Evolutionary conservation across 2,797 vertebrate genomes (phyloP), one percentile per base, ranked within the genome.

Genomic region (Pseudotriccus pelzelni): DNA sequence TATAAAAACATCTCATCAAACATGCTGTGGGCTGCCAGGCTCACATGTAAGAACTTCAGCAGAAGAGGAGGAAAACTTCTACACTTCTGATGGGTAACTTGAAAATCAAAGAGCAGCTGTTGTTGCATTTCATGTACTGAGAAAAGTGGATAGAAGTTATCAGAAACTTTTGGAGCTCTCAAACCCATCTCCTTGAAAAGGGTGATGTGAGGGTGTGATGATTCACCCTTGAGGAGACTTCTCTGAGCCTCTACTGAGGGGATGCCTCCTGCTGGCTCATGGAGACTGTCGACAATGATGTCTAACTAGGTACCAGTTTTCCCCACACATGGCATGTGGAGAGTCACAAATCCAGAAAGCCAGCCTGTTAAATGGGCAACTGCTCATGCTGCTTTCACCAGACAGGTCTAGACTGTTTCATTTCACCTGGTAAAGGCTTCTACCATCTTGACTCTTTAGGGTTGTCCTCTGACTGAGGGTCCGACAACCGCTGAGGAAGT

Each of bases 301-400:
- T 12, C 27, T 30, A 30, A 18, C 15, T 39, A 53, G 13, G 15
- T 37, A 43, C 7, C 27, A 25, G 4, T 36, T 63, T 63, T 94
- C 21, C 9, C 24, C 16, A 37, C 0, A 9, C 14, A 22, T 23
- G 28, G 8, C 9, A 23, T 13, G 30, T 63, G 34, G 25, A n/a
- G 15, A 63, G 7, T 23, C 2, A 10, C 6, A 9, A 27, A 50
- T 37, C 53, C 39, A 24, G 46, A n/a, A 27, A 90, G 10, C 15
- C 14, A 49, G 15, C 4, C 17, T 34, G 12, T 11, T 72, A 27
- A 59, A 59, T 2, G 3, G 14, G 10, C 10, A 79, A 27, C 47
- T 52, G 9, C 19, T 36, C 34, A 19, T 50, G 9, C 36, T 0
- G 0, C n/a, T 62, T 66, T 47, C 0, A 0, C 56, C 44, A 50